Evolutionary conservation across 2,113 vertebrate genomes (phyloP).

Genomic region (Helogale parvula): DNA sequence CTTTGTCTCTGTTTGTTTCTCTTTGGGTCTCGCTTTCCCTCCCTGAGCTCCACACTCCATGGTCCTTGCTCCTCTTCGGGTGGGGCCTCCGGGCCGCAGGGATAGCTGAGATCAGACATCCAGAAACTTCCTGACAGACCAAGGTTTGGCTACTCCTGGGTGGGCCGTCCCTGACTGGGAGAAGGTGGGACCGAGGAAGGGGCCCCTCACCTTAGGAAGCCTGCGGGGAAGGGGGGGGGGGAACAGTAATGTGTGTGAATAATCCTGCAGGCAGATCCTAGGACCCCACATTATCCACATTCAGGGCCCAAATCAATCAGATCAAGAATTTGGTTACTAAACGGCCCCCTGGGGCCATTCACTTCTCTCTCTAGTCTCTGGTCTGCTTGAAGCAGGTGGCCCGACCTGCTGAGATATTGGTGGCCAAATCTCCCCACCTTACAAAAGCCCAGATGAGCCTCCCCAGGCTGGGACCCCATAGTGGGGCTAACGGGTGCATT

Average conservation of each 20-base stretch:
- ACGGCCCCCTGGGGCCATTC: background rate
- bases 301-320: background rate
- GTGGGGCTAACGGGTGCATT: background rate
- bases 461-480: background rate
- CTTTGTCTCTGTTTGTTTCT: background rate
- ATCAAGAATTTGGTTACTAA: background rate
- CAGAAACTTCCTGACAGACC: background rate
- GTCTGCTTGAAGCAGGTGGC: background rate
- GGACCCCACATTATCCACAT: background rate
- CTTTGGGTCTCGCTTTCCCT: background rate
- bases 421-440: background rate
- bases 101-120: background rate
- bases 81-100: background rate
- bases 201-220: background rate
- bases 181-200: background rate
- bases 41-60: background rate
- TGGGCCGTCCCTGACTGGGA: background rate
- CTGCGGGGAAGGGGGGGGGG: accelerated
- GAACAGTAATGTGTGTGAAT: too few species aligned
- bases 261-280: background rate
- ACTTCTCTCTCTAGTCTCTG: background rate
- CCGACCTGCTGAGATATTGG: background rate
- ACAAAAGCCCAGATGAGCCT: background rate
- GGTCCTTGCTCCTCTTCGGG: background rate
- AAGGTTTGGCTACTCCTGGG: background rate